phyloP scores from a whole-genome alignment of 2,888 invertebrate species.

The Apamea sordens region DNA sequence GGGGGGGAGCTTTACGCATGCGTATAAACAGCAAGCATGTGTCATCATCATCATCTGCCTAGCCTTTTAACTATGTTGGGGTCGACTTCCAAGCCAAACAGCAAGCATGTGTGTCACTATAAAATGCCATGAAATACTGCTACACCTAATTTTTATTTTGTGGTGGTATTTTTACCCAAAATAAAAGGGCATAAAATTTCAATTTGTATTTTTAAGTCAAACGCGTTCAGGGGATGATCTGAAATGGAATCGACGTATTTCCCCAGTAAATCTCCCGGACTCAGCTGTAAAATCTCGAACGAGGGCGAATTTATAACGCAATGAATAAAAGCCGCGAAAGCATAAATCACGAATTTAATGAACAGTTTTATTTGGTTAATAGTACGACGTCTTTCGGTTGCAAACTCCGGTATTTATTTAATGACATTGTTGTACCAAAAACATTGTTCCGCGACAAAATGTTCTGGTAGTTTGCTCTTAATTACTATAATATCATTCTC shows the following conservation, averaged over 20 bases:
- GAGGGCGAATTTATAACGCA: slow-evolving; percentile 76
- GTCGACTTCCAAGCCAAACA: too few species aligned
- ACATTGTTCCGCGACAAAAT: slow-evolving; percentile 81
- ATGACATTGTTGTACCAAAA: slow-evolving; percentile 75
- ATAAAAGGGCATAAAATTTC: slow-evolving; percentile 29
- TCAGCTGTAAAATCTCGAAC: slow-evolving; percentile 70
- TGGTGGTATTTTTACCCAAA: background rate
- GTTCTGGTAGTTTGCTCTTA: slow-evolving; percentile 78
- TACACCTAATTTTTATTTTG: background rate
- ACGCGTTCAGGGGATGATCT: slow-evolving; percentile 62
- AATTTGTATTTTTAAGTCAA: slow-evolving; percentile 59
- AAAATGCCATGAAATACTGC: background rate
- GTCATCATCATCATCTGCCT: too few species aligned
- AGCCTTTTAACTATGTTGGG: too few species aligned
- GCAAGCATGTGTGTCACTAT: background rate
- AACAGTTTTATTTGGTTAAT: slow-evolving; percentile 71
- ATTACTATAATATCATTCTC: slow-evolving; percentile 83
- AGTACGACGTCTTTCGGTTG: slow-evolving; percentile 58
- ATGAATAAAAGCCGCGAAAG: slow-evolving; percentile 76
- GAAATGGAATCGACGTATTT: slow-evolving; percentile 65
- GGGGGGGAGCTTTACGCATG: background rate
- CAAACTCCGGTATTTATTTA: slow-evolving; percentile 73
- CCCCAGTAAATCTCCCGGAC: slow-evolving; percentile 65
- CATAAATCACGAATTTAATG: slow-evolving; percentile 79
- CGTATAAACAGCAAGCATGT: background rate